These are phyloP conservation scores for Galendromus occidentalis DNA, from an alignment of 1,140 invertebrate species.

Conservation along the genomic window DNA sequence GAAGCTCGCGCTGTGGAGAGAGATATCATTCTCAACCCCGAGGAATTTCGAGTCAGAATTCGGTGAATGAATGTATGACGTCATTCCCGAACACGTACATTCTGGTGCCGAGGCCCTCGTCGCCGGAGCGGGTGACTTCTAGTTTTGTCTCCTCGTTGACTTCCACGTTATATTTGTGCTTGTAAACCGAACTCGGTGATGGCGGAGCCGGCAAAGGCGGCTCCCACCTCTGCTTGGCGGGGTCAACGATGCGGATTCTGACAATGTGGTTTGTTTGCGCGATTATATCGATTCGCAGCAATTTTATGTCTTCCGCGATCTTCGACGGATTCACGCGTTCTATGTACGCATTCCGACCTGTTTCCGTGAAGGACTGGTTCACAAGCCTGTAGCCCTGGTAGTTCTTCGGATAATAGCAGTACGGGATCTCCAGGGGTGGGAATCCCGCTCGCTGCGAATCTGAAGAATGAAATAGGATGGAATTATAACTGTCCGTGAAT, in stretches of 20 bases:
- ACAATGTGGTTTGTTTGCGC: background rate
- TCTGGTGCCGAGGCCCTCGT: background rate
- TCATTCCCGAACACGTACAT: background rate
- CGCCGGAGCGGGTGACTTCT: background rate
- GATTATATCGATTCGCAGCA: constrained; percentile 37
- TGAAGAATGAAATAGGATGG: no score
- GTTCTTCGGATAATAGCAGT: constrained; percentile 19
- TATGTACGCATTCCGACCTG: constrained; percentile 31
- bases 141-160: background rate
- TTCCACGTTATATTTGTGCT: background rate
- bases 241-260: background rate
- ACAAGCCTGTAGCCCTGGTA: constrained; percentile 19
- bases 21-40: no score
- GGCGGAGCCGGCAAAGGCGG: background rate
- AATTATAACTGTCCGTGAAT: no score
- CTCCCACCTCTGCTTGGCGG: background rate
- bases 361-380: background rate
- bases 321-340: constrained; percentile 33
- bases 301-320: constrained; percentile 42
- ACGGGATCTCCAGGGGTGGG: constrained; percentile 18
- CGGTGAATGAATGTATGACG: background rate
- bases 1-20: background rate
- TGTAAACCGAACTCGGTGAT: background rate
- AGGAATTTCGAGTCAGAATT: background rate
- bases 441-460: no score